phyloP scores from a whole-genome alignment of 2,113 vertebrate species.

The Pseudorasbora parva region DNA sequence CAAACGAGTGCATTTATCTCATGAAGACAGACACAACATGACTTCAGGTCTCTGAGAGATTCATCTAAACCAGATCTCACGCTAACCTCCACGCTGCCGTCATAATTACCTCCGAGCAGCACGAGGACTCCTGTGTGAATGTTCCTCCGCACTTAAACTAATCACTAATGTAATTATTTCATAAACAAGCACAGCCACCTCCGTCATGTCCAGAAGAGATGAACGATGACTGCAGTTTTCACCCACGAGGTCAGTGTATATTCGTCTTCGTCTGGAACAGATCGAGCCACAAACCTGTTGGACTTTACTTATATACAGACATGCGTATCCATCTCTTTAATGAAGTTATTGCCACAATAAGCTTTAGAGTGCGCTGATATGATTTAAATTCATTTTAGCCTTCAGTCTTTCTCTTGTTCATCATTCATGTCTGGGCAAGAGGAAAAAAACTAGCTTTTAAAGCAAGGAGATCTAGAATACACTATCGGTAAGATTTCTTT shows the following conservation, averaged over 20 bases:
- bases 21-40: neutral
- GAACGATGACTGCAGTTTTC: neutral
- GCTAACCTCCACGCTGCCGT: neutral
- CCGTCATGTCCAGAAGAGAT: neutral
- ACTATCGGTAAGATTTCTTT: neutral
- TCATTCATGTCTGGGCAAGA: neutral
- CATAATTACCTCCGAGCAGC: conserved; percentile 14
- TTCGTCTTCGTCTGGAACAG: neutral
- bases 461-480: neutral
- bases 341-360: neutral
- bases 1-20: neutral
- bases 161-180: conserved; percentile 6
- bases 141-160: neutral
- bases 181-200: neutral
- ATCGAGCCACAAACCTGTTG: neutral
- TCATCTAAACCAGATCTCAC: neutral
- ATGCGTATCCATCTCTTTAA: neutral
- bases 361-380: neutral
- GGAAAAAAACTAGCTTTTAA: neutral
- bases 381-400: neutral
- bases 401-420: neutral
- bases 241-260: conserved; percentile 1
- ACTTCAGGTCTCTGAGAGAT: neutral
- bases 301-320: neutral
- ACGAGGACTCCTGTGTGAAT: conserved; percentile 12